These are phyloP conservation scores for Drosophila truncata DNA, from an alignment of 1,140 invertebrate species.

Conservation along the genomic window DNA sequence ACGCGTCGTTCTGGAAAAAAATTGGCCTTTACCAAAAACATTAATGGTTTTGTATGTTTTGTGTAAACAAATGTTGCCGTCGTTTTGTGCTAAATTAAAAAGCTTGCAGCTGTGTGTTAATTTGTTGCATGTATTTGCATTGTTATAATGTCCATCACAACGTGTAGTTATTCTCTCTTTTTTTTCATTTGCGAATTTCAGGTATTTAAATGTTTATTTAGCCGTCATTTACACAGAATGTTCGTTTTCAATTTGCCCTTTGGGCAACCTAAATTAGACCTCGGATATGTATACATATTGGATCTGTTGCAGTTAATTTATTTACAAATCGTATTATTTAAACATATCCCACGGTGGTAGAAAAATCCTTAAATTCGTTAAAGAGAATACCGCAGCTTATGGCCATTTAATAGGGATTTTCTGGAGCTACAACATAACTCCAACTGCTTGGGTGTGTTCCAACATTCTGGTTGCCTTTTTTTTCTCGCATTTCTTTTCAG, in stretches of 20 bases:
- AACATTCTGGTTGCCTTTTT: conserved; percentile 10
- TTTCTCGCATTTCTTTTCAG: conserved; percentile 5
- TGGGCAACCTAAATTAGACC: conserved; percentile 17
- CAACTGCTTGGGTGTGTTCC: conserved; percentile 1
- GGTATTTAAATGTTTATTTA: conserved; percentile 33
- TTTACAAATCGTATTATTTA: conserved; percentile 2
- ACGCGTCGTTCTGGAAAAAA: conserved; percentile 37
- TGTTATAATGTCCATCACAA: conserved; percentile 27
- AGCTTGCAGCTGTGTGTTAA: conserved; percentile 52
- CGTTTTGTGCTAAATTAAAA: conserved; percentile 65
- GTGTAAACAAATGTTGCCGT: conserved; percentile 48
- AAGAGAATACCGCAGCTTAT: conserved; percentile 1
- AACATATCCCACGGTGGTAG: background rate
- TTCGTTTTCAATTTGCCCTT: conserved; percentile 20
- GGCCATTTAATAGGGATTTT: conserved; percentile 33
- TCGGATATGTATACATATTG: conserved; percentile 11
- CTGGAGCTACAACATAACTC: conserved; percentile 9
- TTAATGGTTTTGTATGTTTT: conserved; percentile 40
- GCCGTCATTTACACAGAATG: conserved; percentile 23
- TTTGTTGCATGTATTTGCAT: conserved; percentile 54
- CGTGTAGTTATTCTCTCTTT: background rate
- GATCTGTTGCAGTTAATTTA: conserved; percentile 17
- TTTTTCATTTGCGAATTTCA: conserved; percentile 5
- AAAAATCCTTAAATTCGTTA: background rate
- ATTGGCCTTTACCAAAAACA: conserved; percentile 31